Base-by-base conservation (phyloP, 2,113 vertebrate genomes). In the Mugil cephalus region DNA sequence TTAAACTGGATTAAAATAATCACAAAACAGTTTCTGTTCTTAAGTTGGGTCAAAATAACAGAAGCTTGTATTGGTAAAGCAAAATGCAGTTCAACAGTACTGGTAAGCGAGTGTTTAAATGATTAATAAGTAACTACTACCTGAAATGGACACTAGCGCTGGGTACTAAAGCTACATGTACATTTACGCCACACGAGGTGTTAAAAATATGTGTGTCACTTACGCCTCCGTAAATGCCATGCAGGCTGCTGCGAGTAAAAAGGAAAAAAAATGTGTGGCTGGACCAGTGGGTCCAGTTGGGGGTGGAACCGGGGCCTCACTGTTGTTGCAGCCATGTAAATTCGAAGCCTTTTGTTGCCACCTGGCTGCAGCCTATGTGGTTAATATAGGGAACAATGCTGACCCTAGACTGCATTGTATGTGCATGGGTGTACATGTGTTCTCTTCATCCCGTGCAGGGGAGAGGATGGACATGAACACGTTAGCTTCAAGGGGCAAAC, bases 311-410 rank as follows among this genome's bases (percentile, higher is more conserved):
- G 6, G 51, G 75, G 56, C 62, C 39, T 66, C 39, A 8, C 21
- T 53, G 34, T 14, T 68, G 39, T 50, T 82, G 24, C 18, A 82
- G 74, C 60, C 59, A 45, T 73, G 55, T 69, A 60, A 83, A 74
- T 46, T 17, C 77, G 52, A 62, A 10, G 42, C n/a, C 39, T 64
- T 70, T 88, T 85, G 80, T 82, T 61, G 68, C 51, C 38, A 71
- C 55, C 65, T 50, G 43, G 34, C 69, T 75, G 43, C 60, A 62
- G 62, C 48, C 42, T 65, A 55, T 62, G 50, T 48, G 67, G 69
- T 81, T 69, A 53, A 78, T 51, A 68, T 18, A 8, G 60, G 30
- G 38, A 77, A 82, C 64, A 72, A 77, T 72, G 47, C 38, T 53
- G 42, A 47, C 30, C 11, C 62, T 36, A n/a, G 10, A 52, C 35